A percentile compares a stretch with the other conserved stretches of the same genome.
These are phyloP conservation scores for Hyposoter dolosus DNA, from an alignment of 2,888 invertebrate genomes.

Conservation along the genomic window DNA sequence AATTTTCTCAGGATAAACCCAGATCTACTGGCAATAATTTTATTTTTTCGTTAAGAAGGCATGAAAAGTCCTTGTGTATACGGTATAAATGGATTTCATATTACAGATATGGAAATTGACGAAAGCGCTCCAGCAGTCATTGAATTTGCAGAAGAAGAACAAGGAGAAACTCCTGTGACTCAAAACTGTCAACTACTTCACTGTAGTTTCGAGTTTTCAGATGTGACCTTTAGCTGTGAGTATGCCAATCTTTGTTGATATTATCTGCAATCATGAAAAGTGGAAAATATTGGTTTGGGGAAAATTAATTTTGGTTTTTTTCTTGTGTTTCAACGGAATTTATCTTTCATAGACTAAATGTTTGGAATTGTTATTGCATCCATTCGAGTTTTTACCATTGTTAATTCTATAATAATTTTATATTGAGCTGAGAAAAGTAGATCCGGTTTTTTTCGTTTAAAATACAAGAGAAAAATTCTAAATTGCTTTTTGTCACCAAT, in stretches of 20 bases:
- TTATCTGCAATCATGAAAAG: background rate
- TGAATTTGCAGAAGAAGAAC: background rate
- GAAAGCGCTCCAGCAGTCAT: background rate
- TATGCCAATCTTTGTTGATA: background rate
- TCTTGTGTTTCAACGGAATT: background rate
- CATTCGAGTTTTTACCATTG: background rate
- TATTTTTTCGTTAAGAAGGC: background rate
- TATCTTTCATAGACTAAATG: background rate
- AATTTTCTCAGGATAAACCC: background rate
- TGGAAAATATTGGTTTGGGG: background rate
- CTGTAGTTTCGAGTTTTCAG: constrained; percentile 1
- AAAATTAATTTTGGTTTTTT: background rate
- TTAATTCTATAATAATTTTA: background rate
- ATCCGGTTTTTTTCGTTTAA: background rate
- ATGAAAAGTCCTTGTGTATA: background rate
- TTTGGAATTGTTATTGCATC: background rate
- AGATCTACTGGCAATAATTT: constrained; percentile 3
- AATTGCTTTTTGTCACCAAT: background rate
- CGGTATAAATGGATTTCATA: background rate
- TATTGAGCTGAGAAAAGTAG: background rate
- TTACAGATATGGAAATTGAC: constrained; percentile 1
- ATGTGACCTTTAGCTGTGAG: background rate
- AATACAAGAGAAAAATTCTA: background rate
- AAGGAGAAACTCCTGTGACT: background rate
- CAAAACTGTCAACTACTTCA: background rate